Evolutionary conservation across 2,797 vertebrate genomes (phyloP), one percentile per base, ranked within the genome.

Genomic region (Epinephelus malabaricus): DNA sequence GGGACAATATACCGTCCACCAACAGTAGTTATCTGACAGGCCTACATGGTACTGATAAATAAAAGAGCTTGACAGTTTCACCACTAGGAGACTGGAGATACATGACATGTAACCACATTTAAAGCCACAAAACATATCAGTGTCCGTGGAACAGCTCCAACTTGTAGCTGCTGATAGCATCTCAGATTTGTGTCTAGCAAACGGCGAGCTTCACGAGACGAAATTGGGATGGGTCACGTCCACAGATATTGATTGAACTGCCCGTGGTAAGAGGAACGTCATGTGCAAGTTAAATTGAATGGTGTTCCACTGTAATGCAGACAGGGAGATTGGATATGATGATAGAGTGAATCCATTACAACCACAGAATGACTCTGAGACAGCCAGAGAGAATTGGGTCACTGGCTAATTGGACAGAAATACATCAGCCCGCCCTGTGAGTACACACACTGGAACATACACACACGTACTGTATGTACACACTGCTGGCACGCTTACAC

Each of bases 401-500:
- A 91, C 46, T 25, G 82, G 86, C 82, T 93, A 93, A 93, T 94
- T 90, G 91, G 87, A 83, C 87, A 90, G 85, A 90, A 93, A 92
- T 88, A 86, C 87, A 91, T 91, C 86, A 86, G 76, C 63, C 63
- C 46, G 27, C 62, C 73, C 66, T 71, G 55, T 38, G 69, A 67
- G 49, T 38, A 64, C 61, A 61, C 64, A 59, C 38, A 59, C 9
- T 34, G 50, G 49, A 54, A 54, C 30, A 53, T 13, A 66, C 55
- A 54, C 56, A 58, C 59, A 30, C 56, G 23, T 2, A 66, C 59
- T 62, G 55, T 51, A 69, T 62, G 55, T 47, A 69, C 69, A 73
- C 34, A 66, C n/a, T 27, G 50, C 50, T 46, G 65, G 50, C 76
- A 59, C 14, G 0, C 43, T 40, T 11, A 21, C 64, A 84, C 49